A percentile compares a stretch with the other conserved stretches of the same genome.
Conservation (phyloP, 2,888 invertebrate genomes). For the Hyposoter didymator region DNA sequence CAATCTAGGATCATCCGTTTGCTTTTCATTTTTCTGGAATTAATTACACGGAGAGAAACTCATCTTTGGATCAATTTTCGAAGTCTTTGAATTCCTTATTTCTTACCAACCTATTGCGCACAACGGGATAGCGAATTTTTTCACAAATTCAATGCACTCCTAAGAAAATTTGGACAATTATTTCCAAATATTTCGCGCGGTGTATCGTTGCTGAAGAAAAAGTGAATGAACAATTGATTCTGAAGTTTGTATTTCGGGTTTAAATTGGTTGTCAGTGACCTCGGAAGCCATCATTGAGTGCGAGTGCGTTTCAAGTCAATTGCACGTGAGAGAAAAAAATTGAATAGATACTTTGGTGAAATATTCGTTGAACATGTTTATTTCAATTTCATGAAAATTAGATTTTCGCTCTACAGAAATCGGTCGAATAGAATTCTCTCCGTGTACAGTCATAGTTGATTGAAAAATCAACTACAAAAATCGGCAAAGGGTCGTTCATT, state of each 20-base stretch:
- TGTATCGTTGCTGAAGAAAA: no score
- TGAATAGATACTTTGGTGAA: neutral
- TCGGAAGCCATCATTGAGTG: no score
- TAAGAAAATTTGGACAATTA: no score
- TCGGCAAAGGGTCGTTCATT: conserved; percentile 15
- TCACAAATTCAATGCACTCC: neutral
- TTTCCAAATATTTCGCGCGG: no score
- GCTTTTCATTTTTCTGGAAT: neutral
- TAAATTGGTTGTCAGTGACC: no score
- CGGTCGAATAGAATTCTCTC: neutral
- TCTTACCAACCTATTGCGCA: no score
- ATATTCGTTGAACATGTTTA: neutral
- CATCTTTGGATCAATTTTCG: no score
- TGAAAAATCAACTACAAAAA: no score
- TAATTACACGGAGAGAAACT: neutral
- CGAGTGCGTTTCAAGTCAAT: no score
- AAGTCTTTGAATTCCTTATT: no score
- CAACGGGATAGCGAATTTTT: neutral
- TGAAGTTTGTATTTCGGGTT: no score
- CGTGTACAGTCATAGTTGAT: neutral
- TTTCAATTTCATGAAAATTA: neutral
- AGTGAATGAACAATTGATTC: no score
- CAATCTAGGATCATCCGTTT: conserved; percentile 7
- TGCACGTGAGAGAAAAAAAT: neutral
- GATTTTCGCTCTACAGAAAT: neutral